Conservation (phyloP, 2,888 invertebrate genomes). For the Nineta flava region DNA sequence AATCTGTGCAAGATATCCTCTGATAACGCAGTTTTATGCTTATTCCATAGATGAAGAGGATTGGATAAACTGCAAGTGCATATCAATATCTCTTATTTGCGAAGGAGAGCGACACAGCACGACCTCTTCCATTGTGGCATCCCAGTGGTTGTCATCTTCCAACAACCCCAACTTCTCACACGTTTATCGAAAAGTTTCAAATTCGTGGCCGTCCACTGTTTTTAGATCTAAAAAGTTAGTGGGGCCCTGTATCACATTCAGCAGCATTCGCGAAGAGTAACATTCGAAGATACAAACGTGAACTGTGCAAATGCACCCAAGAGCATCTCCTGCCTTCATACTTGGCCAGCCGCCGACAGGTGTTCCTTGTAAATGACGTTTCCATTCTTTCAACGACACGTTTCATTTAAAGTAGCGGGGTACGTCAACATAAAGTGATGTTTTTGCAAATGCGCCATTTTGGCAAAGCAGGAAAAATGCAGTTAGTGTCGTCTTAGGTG, state of each 20-base stretch:
- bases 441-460: background rate
- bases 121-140: slow-evolving; percentile 11
- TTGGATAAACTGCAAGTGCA: slow-evolving; percentile 13
- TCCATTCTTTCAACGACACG: background rate
- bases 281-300: slow-evolving; percentile 16
- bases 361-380: background rate
- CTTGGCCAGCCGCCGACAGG: background rate
- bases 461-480: slow-evolving; percentile 9
- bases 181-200: slow-evolving; percentile 17
- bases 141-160: slow-evolving; percentile 15
- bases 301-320: slow-evolving; percentile 17
- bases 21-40: slow-evolving; percentile 7
- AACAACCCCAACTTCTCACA: slow-evolving; percentile 13
- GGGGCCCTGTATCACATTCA: slow-evolving; percentile 17
- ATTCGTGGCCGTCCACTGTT: slow-evolving; percentile 10
- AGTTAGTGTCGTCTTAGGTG: slow-evolving; percentile 11
- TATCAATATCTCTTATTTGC: slow-evolving; percentile 11
- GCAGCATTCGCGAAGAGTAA: slow-evolving; percentile 17
- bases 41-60: slow-evolving; percentile 8
- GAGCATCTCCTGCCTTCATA: background rate
- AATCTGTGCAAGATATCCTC: slow-evolving; percentile 4
- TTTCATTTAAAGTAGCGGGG: slow-evolving; percentile 8
- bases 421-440: slow-evolving; percentile 14
- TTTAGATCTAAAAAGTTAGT: slow-evolving; percentile 16
- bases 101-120: slow-evolving; percentile 9